Evolutionary conservation across 1,140 invertebrate species (phyloP), one percentile per base, ranked within the genome.

Genomic region (Lepeophtheirus salmonis): DNA sequence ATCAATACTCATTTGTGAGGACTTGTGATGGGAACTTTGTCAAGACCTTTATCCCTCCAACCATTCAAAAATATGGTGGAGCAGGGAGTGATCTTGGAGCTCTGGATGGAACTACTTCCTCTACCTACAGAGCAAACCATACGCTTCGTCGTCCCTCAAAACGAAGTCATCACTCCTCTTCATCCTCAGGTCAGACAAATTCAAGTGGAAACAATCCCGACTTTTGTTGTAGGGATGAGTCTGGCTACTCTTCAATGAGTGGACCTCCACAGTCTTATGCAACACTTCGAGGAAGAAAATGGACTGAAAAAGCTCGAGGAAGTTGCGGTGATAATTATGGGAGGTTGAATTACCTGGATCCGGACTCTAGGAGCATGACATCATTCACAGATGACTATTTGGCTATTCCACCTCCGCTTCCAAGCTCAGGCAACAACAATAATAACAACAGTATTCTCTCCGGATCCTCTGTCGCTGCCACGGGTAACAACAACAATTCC

Each of bases 21-120:
- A 61, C 24, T 16, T 61, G 50, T 24, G 59, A 61, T 26, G 59
- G 59, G 2, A 61, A 61, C 14, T 61, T 61, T 50, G 50, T 61
- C 41, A 49, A 48, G 41, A 56, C 21, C 20, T 14, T 26, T 18
- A 23, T 58, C n/a, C 18, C 18, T 48, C 53, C 16, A 55, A 18
- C 53, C 16, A 58, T 58, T 21, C 50, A 12, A 4, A 22, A 52
- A 16, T 52, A 18, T 21, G 50, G 21, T 4, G 20, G n/a, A 6
- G n/a, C 6, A 12, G 50, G 16, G 4, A 12, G 4, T 10, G 12
- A 4, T 22, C 12, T 21, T 10, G 4, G 4, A 52, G 50, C 50
- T 16, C 4, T 16, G 4, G n/a, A 4, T 10, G 12, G 4, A 10
- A 13, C 50, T 16, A 6, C 50, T 16, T 16, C 50, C 10, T 16